phyloP scores from a whole-genome alignment of 2,113 vertebrate genomes.

The Alaudala cheleensis region DNA sequence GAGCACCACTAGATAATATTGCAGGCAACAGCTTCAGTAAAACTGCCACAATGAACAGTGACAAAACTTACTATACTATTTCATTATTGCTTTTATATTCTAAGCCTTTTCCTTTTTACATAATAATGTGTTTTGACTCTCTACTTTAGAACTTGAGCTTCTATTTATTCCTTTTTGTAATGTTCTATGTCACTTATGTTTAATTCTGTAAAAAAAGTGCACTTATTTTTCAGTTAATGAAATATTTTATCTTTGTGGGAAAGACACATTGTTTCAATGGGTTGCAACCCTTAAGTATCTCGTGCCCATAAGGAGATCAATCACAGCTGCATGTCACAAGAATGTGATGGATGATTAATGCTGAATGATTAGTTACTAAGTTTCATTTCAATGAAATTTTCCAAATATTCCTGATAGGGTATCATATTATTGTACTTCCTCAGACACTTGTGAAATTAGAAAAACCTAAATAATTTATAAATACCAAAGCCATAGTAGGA shows the following conservation, averaged over 20 bases:
- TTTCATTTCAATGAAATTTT: background rate
- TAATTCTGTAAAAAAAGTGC: background rate
- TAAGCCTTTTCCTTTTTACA: background rate
- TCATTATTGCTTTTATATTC: background rate
- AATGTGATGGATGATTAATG: background rate
- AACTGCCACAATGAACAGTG: background rate
- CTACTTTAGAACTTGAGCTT: background rate
- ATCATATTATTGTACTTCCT: background rate
- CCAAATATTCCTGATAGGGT: background rate
- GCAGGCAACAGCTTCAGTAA: background rate
- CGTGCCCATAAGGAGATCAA: background rate
- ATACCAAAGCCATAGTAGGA: background rate
- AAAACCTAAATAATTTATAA: background rate
- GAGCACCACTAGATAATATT: background rate
- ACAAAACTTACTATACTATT: background rate
- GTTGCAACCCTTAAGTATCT: background rate
- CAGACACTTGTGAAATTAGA: background rate
- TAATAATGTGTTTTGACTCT: background rate
- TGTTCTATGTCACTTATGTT: background rate
- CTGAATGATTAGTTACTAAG: background rate
- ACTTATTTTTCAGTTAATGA: background rate
- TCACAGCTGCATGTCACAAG: background rate
- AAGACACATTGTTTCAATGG: background rate
- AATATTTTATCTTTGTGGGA: background rate
- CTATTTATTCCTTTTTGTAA: background rate